Conservation (phyloP, 1,140 invertebrate genomes). For the Hesperophylax magnus region DNA sequence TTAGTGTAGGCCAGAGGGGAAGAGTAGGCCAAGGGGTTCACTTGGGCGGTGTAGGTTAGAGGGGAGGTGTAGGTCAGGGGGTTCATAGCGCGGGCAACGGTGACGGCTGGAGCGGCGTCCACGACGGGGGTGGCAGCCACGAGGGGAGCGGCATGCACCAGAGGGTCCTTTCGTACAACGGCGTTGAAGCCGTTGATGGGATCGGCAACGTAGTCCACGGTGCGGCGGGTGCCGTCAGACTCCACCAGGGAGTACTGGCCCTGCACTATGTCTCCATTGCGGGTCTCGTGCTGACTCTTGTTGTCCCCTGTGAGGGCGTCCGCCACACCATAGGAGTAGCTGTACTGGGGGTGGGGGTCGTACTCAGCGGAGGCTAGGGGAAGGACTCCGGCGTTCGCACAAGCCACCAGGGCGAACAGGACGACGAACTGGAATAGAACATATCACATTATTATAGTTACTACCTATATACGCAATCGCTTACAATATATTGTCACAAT, state of each 20-base stretch:
- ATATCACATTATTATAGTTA: too few relatives aligned
- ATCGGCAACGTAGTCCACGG: conserved; percentile 74
- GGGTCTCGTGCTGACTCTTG: conserved; percentile 74
- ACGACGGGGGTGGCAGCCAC: too few relatives aligned
- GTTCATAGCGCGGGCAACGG: conserved; percentile 67
- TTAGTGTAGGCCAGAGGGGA: conserved; percentile 35
- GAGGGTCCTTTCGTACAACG: conserved; percentile 56
- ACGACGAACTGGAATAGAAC: conserved; percentile 60
- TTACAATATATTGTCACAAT: not conserved
- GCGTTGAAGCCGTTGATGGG: conserved; percentile 70
- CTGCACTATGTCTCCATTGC: conserved; percentile 74
- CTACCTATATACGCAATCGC: not conserved
- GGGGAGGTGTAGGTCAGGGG: conserved; percentile 48
- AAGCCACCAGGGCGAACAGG: conserved; percentile 59
- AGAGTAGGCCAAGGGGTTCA: conserved; percentile 59
- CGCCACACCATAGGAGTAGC: conserved; percentile 73
- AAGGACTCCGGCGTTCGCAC: conserved; percentile 54
- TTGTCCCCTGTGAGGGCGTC: conserved; percentile 75
- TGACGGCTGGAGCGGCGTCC: conserved; percentile 71
- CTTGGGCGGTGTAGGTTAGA: conserved; percentile 50
- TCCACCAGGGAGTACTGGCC: conserved; percentile 74
- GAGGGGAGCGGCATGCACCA: conserved; percentile 45
- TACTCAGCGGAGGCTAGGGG: conserved; percentile 57
- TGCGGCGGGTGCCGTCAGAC: conserved; percentile 72
- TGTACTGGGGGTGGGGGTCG: conserved; percentile 64